phyloP scores from a whole-genome alignment of 2,888 invertebrate genomes.

The Holacanthella duospinosa region DNA sequence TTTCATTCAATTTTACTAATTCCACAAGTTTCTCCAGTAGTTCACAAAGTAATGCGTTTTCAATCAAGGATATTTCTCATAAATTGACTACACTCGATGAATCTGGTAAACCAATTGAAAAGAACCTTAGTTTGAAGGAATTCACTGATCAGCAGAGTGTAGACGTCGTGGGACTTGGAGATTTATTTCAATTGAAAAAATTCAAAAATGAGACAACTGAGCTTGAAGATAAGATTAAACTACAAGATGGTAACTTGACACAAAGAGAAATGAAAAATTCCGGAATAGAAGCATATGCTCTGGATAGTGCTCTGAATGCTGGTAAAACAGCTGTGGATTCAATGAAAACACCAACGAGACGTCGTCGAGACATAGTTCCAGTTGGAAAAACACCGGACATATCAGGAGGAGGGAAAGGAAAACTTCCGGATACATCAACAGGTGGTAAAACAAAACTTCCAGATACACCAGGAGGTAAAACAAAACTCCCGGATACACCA shows the following conservation, averaged over 20 bases:
- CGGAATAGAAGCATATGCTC: background rate
- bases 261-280: background rate
- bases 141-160: background rate
- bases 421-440: too few relatives aligned
- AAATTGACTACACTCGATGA: background rate
- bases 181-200: background rate
- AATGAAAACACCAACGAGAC: background rate
- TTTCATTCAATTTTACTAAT: background rate
- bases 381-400: too few relatives aligned
- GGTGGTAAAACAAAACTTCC: too few relatives aligned
- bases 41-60: background rate
- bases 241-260: background rate
- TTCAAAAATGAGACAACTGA: background rate
- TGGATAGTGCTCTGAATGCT: background rate
- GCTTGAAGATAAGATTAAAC: background rate
- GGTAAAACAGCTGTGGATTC: background rate
- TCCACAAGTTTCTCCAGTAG: background rate
- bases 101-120: background rate
- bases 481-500: too few relatives aligned
- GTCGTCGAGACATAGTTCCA: too few relatives aligned
- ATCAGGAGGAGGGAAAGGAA: too few relatives aligned
- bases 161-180: background rate
- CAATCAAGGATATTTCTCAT: background rate
- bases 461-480: too few relatives aligned
- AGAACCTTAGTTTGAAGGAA: background rate